Base-by-base conservation (phyloP, 2,797 vertebrate genomes). In the Poeciliopsis paucimaculata region DNA sequence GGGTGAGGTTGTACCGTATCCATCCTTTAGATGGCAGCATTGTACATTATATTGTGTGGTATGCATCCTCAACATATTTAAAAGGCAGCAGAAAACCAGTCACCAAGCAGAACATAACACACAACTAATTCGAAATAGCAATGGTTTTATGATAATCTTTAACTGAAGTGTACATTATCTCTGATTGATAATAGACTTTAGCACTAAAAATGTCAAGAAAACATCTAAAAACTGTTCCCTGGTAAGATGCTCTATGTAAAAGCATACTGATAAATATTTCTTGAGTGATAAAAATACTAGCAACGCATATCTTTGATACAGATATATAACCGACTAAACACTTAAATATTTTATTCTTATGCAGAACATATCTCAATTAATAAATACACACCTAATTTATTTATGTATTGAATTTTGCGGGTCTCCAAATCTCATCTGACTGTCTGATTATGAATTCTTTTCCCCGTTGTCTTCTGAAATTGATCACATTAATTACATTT, bases 11-110 rank as follows among this genome's bases (percentile, higher is more conserved):
- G 5, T 41, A 77, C 11, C 15, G 31, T 8, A 13, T 41, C 23
- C 31, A 16, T 78, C 90, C 90, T 87, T 55, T 79, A 90, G 89
- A 84, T 88, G 88, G 89, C 55, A 51, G 3, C 49, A 74, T 77
- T 71, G 49, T 34, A 53, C 57, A 51, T 66, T 5, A 43, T 5
- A 28, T 39, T 26, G 2, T 12, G 5, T 36, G 15, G 34, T 31
- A 36, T 3, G 13, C 8, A 31, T 62, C n/a, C 8, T 20, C 7
- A 15, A 53, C n/a, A 51, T 23, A 39, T 73, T 53, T 39, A 6
- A 13, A 8, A 13, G 12, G 20, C 28, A 10, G 3, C 11, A 49
- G 31, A 34, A 60, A 60, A 60, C 28, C 28, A 34, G 13, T 31
- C 28, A 62, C 12, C 13, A 15, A 62, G n/a, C n/a, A 62, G 55